Conservation (phyloP, 2,113 vertebrate species). For the Alectura lathami region DNA sequence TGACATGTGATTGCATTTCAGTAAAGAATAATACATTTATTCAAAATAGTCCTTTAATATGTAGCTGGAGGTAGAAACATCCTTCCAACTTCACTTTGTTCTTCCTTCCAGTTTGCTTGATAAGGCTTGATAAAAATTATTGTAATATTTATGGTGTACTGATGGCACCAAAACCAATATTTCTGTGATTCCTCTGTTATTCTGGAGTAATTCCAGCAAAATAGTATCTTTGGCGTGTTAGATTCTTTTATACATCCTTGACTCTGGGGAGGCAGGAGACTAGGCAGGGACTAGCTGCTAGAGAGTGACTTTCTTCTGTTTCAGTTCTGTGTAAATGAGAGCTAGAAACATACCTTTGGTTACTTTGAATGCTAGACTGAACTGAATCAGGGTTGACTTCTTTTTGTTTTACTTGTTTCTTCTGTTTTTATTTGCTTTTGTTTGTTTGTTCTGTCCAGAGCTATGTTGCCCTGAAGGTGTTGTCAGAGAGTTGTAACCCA, state of each 20-base stretch:
- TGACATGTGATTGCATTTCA: background rate
- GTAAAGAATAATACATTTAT: background rate
- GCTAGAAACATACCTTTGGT: background rate
- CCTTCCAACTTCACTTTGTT: background rate
- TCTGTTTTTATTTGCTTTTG: too few relatives aligned
- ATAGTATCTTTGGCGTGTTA: background rate
- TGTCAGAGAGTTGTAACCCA: background rate
- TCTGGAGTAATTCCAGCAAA: background rate
- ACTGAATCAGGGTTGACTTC: background rate
- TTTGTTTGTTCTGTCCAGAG: background rate
- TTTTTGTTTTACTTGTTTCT: background rate
- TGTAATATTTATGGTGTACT: background rate
- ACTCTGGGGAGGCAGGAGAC: background rate
- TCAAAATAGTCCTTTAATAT: background rate
- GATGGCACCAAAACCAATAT: background rate
- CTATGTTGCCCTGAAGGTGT: background rate
- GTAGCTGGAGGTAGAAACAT: background rate
- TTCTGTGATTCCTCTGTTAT: background rate
- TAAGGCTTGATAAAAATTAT: background rate
- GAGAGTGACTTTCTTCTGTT: background rate
- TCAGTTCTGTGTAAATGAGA: background rate
- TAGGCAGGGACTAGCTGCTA: background rate
- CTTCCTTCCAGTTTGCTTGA: background rate
- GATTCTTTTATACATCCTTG: fast-evolving
- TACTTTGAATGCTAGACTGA: background rate